Evolutionary conservation across 2,888 invertebrate species (phyloP), one percentile per base, ranked within the genome.

Genomic region (Spialia ferax): DNA sequence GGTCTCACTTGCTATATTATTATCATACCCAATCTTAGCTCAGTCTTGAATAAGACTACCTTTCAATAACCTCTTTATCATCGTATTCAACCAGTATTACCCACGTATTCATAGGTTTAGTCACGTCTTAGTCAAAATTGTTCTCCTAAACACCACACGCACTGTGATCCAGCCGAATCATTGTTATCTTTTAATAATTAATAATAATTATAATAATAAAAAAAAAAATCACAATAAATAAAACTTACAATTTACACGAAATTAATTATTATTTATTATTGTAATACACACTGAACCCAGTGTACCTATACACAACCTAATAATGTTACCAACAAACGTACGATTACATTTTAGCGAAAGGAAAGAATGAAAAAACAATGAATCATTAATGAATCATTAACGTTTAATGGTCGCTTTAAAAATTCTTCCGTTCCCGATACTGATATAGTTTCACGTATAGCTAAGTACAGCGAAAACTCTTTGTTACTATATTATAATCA

Each of bases 141-240:
- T 42, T 54, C 26, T 56, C 42, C 45, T 10, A 32, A 4, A 42
- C 54, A 42, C 23, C 38, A 11, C 26, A 38, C 54, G 11, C 22
- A 22, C n/a, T 38, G 35, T n/a, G 38, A 57, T 60, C 69, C 70
- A 72, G 68, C 69, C 63, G 68, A 65, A 69, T 68, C 68, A 70
- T 71, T 72, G 70, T 62, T 68, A 69, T 63, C 69, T 74, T 72
- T 72, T 62, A 35, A 50, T 62, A 35, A 35, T 62, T n/a, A 63
- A 56, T 63, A 74, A 71, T 74, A 73, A 78, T 74, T 10, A 32
- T 26, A 26, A 26, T 26, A 5, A 26, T 5, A 26, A 32, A 32
- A 78, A 80, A 82, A 82, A 81, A 84, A 79, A 87, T 86, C 88
- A 88, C 88, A 88, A 88, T 88, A 88, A 89, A 88, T 88, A 86